Conservation (phyloP, 23 tunicate genomes). For the Botrylloides violaceus region DNA sequence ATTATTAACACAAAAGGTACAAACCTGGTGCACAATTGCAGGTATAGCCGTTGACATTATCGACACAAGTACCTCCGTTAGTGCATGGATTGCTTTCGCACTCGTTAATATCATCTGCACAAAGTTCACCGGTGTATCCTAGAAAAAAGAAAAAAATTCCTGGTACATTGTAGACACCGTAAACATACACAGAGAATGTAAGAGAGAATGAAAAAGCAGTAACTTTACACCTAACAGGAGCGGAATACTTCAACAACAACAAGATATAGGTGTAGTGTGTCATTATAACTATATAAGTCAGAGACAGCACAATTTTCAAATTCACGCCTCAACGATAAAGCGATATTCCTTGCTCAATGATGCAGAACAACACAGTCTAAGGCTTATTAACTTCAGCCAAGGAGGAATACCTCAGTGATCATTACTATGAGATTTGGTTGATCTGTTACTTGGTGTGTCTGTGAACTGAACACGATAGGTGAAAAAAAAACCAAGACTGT, state of each 20-base stretch:
- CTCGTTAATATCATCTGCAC: constrained; percentile 27
- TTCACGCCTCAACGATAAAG: not conserved
- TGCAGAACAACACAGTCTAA: too few relatives aligned
- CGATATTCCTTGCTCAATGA: not conserved
- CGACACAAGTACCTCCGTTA: constrained; percentile 30
- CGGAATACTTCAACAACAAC: not conserved
- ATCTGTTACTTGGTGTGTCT: too few relatives aligned
- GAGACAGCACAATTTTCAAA: not conserved
- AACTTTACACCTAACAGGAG: not conserved
- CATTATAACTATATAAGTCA: too few relatives aligned
- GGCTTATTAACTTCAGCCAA: too few relatives aligned
- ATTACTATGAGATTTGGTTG: too few relatives aligned
- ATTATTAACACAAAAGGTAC: not conserved
- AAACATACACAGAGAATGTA: not conserved
- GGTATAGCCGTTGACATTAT: constrained; percentile 3
- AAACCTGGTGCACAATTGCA: constrained; percentile 28
- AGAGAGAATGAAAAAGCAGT: not conserved
- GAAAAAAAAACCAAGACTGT: too few relatives aligned
- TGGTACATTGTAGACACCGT: not conserved
- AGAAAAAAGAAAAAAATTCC: not conserved
- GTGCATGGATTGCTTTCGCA: constrained; percentile 19
- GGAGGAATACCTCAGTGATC: too few relatives aligned
- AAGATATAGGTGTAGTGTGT: not conserved
- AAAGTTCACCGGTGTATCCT: constrained; percentile 19
- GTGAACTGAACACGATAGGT: too few relatives aligned